Conservation (phyloP, 2,113 vertebrate species). For the Benitochromis conjunctus region DNA sequence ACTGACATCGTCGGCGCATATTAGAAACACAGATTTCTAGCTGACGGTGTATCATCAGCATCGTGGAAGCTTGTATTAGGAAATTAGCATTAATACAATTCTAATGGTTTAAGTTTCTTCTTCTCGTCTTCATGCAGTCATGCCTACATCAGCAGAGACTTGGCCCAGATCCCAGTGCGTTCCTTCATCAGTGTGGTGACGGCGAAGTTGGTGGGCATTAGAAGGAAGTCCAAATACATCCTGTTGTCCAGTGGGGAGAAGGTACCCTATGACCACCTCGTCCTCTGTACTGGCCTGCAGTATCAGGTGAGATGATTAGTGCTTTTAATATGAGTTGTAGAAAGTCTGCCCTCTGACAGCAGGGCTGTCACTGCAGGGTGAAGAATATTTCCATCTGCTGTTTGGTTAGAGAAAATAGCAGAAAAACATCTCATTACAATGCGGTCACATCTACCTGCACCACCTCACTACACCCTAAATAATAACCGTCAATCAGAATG, state of each 20-base stretch:
- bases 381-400: not conserved
- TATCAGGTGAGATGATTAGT: conserved; percentile 80
- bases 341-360: not conserved
- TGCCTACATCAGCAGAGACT: conserved; percentile 81
- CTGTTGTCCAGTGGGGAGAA: conserved; percentile 68
- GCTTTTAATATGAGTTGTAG: not conserved
- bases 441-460: not conserved
- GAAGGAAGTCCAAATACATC: conserved; percentile 80
- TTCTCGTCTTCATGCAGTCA: conserved; percentile 71
- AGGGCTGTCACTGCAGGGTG: not conserved
- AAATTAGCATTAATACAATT: not conserved
- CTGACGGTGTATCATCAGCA: not conserved
- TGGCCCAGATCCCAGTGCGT: conserved; percentile 79
- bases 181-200: conserved; percentile 80
- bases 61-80: not conserved
- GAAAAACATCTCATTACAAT: not conserved
- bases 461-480: not conserved
- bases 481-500: not conserved
- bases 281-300: conserved; percentile 86
- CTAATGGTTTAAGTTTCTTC: not conserved
- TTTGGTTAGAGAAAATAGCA: not conserved
- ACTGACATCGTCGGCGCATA: not conserved
- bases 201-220: conserved; percentile 86
- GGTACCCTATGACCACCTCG: conserved; percentile 85
- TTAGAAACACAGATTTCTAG: not conserved